phyloP scores from a whole-genome alignment of 2,797 vertebrate genomes.

The Brachyrhaphis roseni region DNA sequence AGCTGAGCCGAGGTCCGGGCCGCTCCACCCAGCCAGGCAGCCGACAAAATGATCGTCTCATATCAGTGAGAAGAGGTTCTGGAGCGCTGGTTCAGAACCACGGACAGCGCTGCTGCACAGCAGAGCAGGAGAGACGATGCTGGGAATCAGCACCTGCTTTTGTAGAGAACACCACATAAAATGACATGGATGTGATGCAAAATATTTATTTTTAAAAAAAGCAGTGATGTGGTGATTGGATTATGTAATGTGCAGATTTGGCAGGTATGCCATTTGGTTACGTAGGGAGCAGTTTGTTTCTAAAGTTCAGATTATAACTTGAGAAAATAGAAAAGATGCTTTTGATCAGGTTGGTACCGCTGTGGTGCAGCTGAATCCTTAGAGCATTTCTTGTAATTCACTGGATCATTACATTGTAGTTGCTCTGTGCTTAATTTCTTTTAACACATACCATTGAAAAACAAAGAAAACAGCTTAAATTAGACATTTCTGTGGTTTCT shows the following conservation, averaged over 20 bases:
- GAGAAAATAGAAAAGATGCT: conserved; percentile 16
- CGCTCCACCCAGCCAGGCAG: conserved; percentile 30
- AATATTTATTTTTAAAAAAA: conserved; percentile 21
- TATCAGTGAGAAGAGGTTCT: conserved; percentile 16
- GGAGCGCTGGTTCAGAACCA: conserved; percentile 59
- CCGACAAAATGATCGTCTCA: conserved; percentile 16
- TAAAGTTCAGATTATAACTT: conserved; percentile 6
- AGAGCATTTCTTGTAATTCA: conserved; percentile 2
- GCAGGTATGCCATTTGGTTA: conserved; percentile 23
- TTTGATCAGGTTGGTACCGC: conserved; percentile 40
- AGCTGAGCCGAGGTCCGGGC: conserved; percentile 35
- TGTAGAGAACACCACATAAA: conserved; percentile 35
- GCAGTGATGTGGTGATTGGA: conserved; percentile 32
- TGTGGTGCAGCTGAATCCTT: conserved; percentile 28
- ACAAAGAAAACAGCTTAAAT: not conserved
- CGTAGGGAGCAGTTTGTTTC: conserved; percentile 6
- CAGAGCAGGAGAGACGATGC: not conserved
- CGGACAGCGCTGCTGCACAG: conserved; percentile 38
- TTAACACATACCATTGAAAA: not conserved
- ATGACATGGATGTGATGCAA: conserved; percentile 3
- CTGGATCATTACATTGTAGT: conserved; percentile 18
- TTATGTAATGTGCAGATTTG: conserved; percentile 4
- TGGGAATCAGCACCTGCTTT: conserved; percentile 48
- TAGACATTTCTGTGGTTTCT: not conserved
- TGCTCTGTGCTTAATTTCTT: not conserved